phyloP scores from a whole-genome alignment of 2,113 vertebrate species.

The Bubo scandiacus region DNA sequence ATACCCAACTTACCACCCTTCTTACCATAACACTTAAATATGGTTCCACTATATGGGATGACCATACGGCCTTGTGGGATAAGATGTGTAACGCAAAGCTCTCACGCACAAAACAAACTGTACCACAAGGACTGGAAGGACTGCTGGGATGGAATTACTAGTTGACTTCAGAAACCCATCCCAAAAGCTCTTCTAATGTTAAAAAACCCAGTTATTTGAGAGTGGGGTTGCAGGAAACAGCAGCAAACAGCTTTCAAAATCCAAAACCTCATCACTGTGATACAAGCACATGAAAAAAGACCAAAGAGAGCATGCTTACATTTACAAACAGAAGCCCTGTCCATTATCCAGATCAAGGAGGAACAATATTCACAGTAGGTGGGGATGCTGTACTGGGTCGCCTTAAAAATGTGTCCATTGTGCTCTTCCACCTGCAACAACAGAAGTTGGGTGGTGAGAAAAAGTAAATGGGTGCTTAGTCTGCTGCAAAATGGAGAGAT shows the following conservation, averaged over 20 bases:
- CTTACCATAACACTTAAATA: neutral
- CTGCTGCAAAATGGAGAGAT: neutral
- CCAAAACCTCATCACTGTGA: neutral
- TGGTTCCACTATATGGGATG: neutral
- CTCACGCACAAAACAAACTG: neutral
- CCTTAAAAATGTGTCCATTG: slow-evolving; percentile 98
- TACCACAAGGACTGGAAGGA: neutral
- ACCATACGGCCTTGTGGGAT: neutral
- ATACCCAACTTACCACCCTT: neutral
- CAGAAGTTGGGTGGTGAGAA: neutral
- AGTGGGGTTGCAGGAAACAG: neutral
- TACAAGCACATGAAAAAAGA: neutral
- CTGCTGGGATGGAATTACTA: neutral
- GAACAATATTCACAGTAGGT: slow-evolving; percentile 98
- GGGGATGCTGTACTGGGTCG: slow-evolving; percentile 97
- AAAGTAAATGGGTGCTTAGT: neutral
- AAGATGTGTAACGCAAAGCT: neutral
- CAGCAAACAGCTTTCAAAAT: neutral
- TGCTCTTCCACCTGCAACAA: slow-evolving; percentile 90
- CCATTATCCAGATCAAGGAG: slow-evolving; percentile 99
- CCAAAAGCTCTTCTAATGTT: neutral
- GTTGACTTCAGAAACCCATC: neutral
- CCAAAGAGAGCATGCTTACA: slow-evolving; percentile 73
- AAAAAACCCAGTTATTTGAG: neutral
- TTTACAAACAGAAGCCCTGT: slow-evolving; percentile 96